Conservation (phyloP, 2,113 vertebrate genomes). For the Leptobrachium ailaonicum region DNA sequence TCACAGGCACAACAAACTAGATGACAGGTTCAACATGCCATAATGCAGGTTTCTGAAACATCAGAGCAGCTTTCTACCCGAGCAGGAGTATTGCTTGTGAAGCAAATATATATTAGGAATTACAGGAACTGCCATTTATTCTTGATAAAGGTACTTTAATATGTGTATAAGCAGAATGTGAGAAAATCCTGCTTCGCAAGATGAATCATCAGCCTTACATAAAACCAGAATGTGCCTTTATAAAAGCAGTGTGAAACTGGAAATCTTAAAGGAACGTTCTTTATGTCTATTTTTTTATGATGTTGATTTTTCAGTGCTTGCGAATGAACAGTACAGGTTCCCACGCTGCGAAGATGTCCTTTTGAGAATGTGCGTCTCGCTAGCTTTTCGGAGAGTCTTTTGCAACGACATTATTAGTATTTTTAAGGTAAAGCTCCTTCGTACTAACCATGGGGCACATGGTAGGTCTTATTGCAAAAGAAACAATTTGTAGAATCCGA, state of each 20-base stretch:
- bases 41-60: background rate
- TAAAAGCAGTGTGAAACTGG: background rate
- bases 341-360: background rate
- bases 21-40: background rate
- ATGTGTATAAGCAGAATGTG: conserved; percentile 7
- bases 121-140: background rate
- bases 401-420: background rate
- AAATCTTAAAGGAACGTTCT: background rate
- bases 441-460: background rate
- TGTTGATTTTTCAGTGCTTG: conserved; percentile 3
- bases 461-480: conserved; percentile 5
- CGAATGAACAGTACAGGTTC: background rate
- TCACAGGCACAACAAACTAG: no score
- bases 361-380: background rate
- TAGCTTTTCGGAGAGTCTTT: background rate
- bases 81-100: background rate
- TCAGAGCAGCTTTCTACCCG: background rate
- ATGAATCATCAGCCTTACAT: conserved; percentile 17
- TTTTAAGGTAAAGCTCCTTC: background rate
- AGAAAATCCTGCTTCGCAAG: conserved; percentile 11
- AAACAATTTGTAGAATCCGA: conserved; percentile 18
- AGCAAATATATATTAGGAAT: background rate
- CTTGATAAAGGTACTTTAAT: background rate
- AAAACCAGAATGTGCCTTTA: conserved; percentile 7
- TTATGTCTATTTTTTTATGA: conserved; percentile 5